A percentile compares a stretch with the other conserved stretches of the same genome.
phyloP scores from a whole-genome alignment of 1,140 invertebrate species.

The Drosophila orena region DNA sequence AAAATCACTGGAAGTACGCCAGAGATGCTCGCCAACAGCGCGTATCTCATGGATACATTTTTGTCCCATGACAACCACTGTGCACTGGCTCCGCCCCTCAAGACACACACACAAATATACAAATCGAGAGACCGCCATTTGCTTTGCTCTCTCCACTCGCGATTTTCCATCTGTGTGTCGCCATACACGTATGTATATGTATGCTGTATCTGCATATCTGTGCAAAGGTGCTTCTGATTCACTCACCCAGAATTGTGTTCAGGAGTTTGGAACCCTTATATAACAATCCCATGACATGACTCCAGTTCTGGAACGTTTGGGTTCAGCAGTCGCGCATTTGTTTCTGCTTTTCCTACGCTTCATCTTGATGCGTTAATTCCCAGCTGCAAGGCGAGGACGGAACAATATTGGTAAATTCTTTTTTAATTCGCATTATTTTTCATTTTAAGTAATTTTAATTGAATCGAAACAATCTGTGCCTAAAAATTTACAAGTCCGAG shows the following conservation, averaged over 20 bases:
- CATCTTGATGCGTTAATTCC: conserved; percentile 71
- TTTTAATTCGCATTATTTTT: not conserved
- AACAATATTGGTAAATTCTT: not conserved
- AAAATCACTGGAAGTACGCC: conserved; percentile 15
- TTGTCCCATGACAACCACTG: conserved; percentile 56
- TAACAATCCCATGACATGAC: conserved; percentile 85
- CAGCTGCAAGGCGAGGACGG: conserved; percentile 49
- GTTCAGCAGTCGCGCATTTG: conserved; percentile 51
- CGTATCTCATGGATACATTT: conserved; percentile 39
- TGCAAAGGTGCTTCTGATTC: not conserved
- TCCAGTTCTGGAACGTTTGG: conserved; percentile 69
- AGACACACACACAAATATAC: conserved; percentile 23
- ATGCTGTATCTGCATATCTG: conserved; percentile 9
- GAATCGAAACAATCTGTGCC: no score
- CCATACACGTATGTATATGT: no score
- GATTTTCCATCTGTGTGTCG: conserved; percentile 15
- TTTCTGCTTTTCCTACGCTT: conserved; percentile 83
- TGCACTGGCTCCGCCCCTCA: conserved; percentile 69
- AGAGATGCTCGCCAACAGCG: conserved; percentile 31
- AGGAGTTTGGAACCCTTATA: conserved; percentile 85
- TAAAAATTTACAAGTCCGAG: no score
- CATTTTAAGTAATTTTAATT: no score
- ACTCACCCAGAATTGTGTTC: conserved; percentile 85
- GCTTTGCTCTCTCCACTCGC: conserved; percentile 47
- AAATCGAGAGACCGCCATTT: conserved; percentile 58